phyloP scores from a whole-genome alignment of 2,797 vertebrate genomes.

The Helostoma temminkii region DNA sequence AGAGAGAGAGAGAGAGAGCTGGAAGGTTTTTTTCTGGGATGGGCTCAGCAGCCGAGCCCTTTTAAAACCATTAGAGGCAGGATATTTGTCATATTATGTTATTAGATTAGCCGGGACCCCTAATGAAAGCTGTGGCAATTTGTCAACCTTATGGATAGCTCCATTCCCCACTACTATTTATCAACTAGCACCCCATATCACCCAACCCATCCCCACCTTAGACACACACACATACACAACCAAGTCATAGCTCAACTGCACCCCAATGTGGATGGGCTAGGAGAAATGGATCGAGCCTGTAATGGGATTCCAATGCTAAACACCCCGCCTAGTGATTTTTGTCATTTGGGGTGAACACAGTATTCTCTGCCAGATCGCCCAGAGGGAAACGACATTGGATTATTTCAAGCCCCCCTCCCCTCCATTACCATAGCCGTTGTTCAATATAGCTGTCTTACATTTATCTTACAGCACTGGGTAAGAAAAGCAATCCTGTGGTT shows the following conservation, averaged over 20 bases:
- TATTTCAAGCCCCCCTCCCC: slow-evolving; percentile 55
- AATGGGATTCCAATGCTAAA: slow-evolving; percentile 86
- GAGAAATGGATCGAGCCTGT: slow-evolving; percentile 73
- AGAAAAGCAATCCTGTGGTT: slow-evolving; percentile 42
- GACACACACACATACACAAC: slow-evolving; percentile 62
- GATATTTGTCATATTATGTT: slow-evolving; percentile 88
- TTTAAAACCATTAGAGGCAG: slow-evolving; percentile 84
- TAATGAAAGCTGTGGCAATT: slow-evolving; percentile 88
- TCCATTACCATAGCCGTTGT: slow-evolving; percentile 56
- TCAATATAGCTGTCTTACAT: slow-evolving; percentile 66
- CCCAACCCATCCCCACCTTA: slow-evolving; percentile 57
- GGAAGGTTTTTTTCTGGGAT: slow-evolving; percentile 44
- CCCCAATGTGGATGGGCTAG: slow-evolving; percentile 59
- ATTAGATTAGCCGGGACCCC: slow-evolving; percentile 86
- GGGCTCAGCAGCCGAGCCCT: slow-evolving; percentile 70
- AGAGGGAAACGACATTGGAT: slow-evolving; percentile 73
- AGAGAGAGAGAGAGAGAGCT: slow-evolving; percentile 48
- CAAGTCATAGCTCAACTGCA: slow-evolving; percentile 59
- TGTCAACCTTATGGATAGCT: slow-evolving; percentile 86
- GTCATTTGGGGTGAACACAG: slow-evolving; percentile 77
- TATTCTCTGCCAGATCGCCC: slow-evolving; percentile 70
- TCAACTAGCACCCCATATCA: slow-evolving; percentile 73
- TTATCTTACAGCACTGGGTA: slow-evolving; percentile 65
- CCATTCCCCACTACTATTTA: slow-evolving; percentile 81
- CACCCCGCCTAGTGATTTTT: slow-evolving; percentile 76